Evolutionary conservation across 2,888 invertebrate species (phyloP).

Genomic region (Synanthedon myopaeformis): DNA sequence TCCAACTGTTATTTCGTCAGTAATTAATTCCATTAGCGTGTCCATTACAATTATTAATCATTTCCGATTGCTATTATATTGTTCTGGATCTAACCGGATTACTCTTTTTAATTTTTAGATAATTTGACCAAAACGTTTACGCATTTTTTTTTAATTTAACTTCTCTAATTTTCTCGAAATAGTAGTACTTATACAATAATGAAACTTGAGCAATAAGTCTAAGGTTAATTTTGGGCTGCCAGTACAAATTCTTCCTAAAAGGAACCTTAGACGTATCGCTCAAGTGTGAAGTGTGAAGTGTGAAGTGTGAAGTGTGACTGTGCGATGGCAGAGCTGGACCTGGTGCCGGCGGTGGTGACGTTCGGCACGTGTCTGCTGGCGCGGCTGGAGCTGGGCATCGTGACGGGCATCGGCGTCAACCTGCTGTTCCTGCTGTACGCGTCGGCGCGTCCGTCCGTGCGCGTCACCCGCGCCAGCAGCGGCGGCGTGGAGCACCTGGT

Average conservation of each 20-base stretch:
- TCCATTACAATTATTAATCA: too few relatives aligned
- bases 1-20: too few relatives aligned
- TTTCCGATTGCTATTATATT: too few relatives aligned
- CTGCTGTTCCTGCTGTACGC: constrained; percentile 85
- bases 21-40: too few relatives aligned
- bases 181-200: too few relatives aligned
- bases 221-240: too few relatives aligned
- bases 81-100: too few relatives aligned
- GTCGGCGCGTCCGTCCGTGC: constrained; percentile 84
- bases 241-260: neutral
- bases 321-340: constrained; percentile 79
- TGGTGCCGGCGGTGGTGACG: constrained; percentile 85
- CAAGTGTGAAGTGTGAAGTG: neutral
- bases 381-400: constrained; percentile 89
- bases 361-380: constrained; percentile 83
- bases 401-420: constrained; percentile 84
- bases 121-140: too few relatives aligned
- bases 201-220: too few relatives aligned
- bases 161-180: too few relatives aligned
- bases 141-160: too few relatives aligned
- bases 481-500: constrained; percentile 64
- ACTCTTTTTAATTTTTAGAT: too few relatives aligned
- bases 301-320: neutral
- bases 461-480: constrained; percentile 71
- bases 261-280: constrained; percentile 2